These are phyloP conservation scores for Vannuccia rotundouncinata DNA, from an alignment of 2,888 invertebrate genomes.

Conservation along the genomic window DNA sequence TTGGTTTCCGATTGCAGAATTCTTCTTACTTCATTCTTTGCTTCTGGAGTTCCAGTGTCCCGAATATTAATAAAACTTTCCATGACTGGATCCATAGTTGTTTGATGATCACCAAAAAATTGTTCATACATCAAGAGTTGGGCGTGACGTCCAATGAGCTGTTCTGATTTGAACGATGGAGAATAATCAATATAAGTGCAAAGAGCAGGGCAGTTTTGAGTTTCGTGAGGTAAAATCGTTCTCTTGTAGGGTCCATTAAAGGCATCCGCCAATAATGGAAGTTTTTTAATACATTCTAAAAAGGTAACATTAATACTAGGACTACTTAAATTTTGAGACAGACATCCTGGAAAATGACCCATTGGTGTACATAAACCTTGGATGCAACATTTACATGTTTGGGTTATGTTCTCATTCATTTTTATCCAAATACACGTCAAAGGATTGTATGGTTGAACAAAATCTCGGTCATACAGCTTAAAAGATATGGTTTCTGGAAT, in stretches of 20 bases:
- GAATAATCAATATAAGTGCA: background rate
- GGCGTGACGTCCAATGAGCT: background rate
- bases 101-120: background rate
- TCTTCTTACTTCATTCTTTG: background rate
- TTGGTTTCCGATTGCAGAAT: background rate
- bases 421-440: background rate
- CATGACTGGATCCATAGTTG: background rate
- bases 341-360: background rate
- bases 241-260: background rate
- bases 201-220: background rate
- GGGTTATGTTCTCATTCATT: background rate
- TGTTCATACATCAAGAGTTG: background rate
- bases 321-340: background rate
- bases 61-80: background rate
- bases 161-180: background rate
- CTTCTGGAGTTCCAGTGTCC: background rate
- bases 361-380: background rate
- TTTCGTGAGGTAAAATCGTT: background rate
- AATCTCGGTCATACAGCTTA: background rate
- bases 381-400: background rate
- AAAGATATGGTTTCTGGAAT: background rate
- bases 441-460: background rate
- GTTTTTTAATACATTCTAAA: background rate
- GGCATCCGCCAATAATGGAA: background rate
- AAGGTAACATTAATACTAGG: background rate